Percentiles rank a stretch among this genome's conserved stretches.
Evolutionary conservation across 1,140 invertebrate genomes (phyloP).

Genomic region (Drosophila asahinai): DNA sequence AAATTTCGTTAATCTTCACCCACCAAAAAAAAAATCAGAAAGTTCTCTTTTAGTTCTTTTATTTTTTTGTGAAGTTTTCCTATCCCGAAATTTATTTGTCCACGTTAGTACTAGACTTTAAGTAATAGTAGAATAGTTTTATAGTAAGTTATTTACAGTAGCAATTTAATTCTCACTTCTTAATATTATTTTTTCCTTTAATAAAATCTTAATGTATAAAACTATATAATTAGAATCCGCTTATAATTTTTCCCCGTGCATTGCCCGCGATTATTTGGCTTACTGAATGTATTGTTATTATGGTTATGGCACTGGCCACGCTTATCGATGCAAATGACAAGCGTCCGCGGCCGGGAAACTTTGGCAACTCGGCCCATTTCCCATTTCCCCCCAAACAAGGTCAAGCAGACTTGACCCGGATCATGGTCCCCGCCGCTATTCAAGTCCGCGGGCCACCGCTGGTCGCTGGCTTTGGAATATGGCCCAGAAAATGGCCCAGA

Average conservation of each 20-base stretch:
- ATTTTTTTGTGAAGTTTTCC: too few relatives aligned
- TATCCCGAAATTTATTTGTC: too few relatives aligned
- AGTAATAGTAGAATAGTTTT: too few relatives aligned
- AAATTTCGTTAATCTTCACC: too few relatives aligned
- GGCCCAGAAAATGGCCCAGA: neutral
- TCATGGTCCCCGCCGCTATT: neutral
- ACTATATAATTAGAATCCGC: neutral
- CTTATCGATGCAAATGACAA: constrained; percentile 64
- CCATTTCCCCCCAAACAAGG: constrained; percentile 8
- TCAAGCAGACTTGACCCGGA: constrained; percentile 23
- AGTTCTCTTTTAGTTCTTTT: too few relatives aligned
- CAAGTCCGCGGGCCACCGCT: constrained; percentile 19
- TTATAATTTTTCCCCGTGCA: neutral
- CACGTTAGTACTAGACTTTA: too few relatives aligned
- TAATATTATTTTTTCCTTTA: too few relatives aligned
- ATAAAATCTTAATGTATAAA: too few relatives aligned
- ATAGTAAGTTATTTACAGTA: too few relatives aligned
- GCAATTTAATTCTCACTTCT: too few relatives aligned
- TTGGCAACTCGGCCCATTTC: constrained; percentile 22
- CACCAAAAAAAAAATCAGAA: too few relatives aligned
- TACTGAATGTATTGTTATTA: constrained; percentile 54
- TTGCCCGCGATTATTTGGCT: constrained; percentile 41
- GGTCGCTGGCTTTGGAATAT: constrained; percentile 9
- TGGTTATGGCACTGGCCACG: constrained; percentile 35
- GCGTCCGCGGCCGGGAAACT: constrained; percentile 36